phyloP scores from a whole-genome alignment of 2,888 invertebrate genomes.

The Nymphalis urticae region DNA sequence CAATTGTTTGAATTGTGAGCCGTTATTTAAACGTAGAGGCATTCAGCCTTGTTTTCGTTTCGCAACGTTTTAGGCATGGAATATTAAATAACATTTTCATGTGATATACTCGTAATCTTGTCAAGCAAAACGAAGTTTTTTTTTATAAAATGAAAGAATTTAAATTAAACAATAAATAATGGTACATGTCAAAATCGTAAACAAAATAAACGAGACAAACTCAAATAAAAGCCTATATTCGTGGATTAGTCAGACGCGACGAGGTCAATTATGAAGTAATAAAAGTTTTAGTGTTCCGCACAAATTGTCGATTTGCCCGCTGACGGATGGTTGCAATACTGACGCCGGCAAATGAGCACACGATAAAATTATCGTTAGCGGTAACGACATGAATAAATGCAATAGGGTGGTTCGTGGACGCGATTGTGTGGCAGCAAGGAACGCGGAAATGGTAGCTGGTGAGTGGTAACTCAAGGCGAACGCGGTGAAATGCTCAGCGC shows the following conservation, averaged over 20 bases:
- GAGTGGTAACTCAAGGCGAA: constrained; percentile 21
- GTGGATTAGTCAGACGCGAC: constrained; percentile 58
- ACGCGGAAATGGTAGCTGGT: constrained; percentile 49
- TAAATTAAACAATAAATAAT: not conserved
- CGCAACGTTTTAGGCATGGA: not conserved
- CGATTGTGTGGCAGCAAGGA: constrained; percentile 48
- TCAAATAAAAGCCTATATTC: constrained; percentile 37
- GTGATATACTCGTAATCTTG: not conserved
- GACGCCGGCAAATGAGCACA: constrained; percentile 82
- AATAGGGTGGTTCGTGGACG: constrained; percentile 73
- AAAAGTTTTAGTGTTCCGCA: constrained; percentile 79
- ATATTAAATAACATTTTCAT: constrained; percentile 4
- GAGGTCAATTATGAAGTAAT: constrained; percentile 78
- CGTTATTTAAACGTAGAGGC: constrained; percentile 5
- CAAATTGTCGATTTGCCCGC: constrained; percentile 79
- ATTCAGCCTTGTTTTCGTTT: not conserved
- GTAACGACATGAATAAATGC: constrained; percentile 83
- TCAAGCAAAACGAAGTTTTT: not conserved
- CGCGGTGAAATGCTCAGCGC: constrained; percentile 42
- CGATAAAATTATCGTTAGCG: constrained; percentile 83
- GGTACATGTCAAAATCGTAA: not conserved
- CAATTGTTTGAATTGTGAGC: constrained; percentile 1
- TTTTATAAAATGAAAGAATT: not conserved
- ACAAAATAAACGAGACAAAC: constrained; percentile 31
- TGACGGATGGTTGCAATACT: constrained; percentile 78